phyloP scores from a whole-genome alignment of 2,113 vertebrate genomes.

The Crocuta crocuta region DNA sequence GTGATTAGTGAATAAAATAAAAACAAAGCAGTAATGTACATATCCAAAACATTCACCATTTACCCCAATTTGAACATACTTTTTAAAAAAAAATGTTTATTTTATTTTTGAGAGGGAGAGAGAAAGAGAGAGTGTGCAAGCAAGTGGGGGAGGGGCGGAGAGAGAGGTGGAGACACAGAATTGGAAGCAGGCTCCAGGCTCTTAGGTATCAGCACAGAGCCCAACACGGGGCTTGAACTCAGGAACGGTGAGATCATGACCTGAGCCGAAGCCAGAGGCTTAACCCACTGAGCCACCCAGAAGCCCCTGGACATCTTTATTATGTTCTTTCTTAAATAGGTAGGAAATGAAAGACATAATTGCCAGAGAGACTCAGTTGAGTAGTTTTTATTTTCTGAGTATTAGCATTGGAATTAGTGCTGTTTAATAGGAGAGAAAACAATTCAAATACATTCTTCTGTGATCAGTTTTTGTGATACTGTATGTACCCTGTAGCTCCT shows the following conservation, averaged over 20 bases:
- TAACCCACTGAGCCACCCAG: too few relatives aligned
- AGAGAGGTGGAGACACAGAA: too few relatives aligned
- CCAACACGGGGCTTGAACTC: too few relatives aligned
- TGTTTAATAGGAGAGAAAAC: neutral
- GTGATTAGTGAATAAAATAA: slow-evolving; percentile 43
- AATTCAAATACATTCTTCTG: neutral
- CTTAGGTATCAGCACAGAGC: too few relatives aligned
- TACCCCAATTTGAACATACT: neutral
- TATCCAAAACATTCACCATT: neutral
- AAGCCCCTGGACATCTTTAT: neutral
- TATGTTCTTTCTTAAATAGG: neutral
- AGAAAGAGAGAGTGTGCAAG: too few relatives aligned
- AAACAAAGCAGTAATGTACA: neutral
- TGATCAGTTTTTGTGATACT: neutral
- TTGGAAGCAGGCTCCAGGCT: too few relatives aligned
- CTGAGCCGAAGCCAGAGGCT: too few relatives aligned
- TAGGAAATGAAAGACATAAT: slow-evolving; percentile 31
- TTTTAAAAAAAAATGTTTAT: too few relatives aligned
- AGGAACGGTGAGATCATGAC: too few relatives aligned
- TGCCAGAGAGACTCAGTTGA: neutral
- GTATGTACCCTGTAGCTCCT: neutral
- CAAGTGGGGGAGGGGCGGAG: too few relatives aligned
- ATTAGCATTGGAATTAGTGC: neutral
- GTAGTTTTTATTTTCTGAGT: slow-evolving; percentile 39
- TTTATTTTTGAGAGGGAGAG: too few relatives aligned